Evolutionary conservation across 2,797 vertebrate species (phyloP), one percentile per base, ranked within the genome.

Genomic region (Bovichtus diacanthus): DNA sequence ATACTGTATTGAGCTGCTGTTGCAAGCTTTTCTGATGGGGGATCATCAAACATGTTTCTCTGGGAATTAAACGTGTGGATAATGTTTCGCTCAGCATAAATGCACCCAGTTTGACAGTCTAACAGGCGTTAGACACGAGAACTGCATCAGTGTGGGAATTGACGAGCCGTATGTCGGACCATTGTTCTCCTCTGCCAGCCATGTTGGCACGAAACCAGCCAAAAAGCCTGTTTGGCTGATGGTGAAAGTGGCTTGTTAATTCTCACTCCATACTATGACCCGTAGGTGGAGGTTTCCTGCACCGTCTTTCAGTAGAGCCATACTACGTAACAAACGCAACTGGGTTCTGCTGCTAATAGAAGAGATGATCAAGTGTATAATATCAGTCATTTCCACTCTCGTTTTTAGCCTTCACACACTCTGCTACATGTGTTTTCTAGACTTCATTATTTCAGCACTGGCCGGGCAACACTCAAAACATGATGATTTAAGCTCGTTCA

Each of bases 401-500:
- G 15, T 66, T 85, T 76, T 75, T 56, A 51, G 23, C 56, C 43
- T 18, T 34, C 54, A 62, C 74, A 56, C 13, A 38, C 70, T 18
- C n/a, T 7, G 21, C 27, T 23, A 72, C 21, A 1, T 10, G 39
- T 76, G 50, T 70, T 85, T 73, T 62, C 34, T 80, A 66, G 46
- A 49, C 78, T 80, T 76, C 86, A 31, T 80, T 71, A 56, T 75
- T 86, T 84, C 82, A 70, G 76, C 62, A 58, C 66, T 19, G 15
- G 49, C 78, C 68, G 62, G 74, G 85, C 76, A 25, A 76, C 79
- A 75, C 64, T 90, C 80, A 71, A 63, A 38, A 84, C 80, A n/a
- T 23, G 23, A 29, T 2, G 16, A 21, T 27, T 58, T 15, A n/a
- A 5, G 38, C 25, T 64, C 6, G 10, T 34, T 46, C 3, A 4